Evolutionary conservation across 2,113 vertebrate genomes (phyloP), one percentile per base, ranked within the genome.

Genomic region (Grus americana): DNA sequence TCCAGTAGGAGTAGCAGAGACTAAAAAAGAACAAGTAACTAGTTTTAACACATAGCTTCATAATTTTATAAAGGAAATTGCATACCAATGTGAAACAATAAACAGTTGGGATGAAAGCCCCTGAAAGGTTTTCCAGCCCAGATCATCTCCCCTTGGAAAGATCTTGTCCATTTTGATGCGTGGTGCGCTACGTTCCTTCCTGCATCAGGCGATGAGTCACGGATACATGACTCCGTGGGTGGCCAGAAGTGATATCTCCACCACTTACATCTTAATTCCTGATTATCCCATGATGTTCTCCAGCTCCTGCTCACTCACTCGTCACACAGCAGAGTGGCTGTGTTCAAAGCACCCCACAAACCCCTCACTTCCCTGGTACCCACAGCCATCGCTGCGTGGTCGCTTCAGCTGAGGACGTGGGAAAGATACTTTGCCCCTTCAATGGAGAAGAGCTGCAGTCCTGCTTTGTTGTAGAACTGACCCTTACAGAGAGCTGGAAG

Each of bases 141-240:
- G 49, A 52, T 42, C 73, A 9, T 79, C 49, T 73, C 90, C 81
- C 84, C 90, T 95, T 79, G 93, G 87, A 10, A 96, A 85, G 94
- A 61, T 94, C 78, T 70, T 95, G 96, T 97, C 96, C 96, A 8
- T 96, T 95, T 44, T 46, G 93, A 68, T 76, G 87, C 78, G 10
- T 26, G 87, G 96, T 32, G 50, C 40, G 0, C 81, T 20, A 34
- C 42, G 36, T 93, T 96, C 94, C 95, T 94, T 94, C 92, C 96
- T 96, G 95, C 96, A 57, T 79, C 94, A 67, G 87, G 83, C n/a
- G 78, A 97, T 97, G 96, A 97, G 84, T 97, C 96, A 96, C 30
- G 62, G 92, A 65, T 71, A 95, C 84, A 95, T 97, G 94, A 95
- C 96, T 97, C 93, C 0, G 96, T 97, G 96, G 95, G 96, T 95